phyloP scores from a whole-genome alignment of 2,797 vertebrate genomes.

The Valencia hispanica region DNA sequence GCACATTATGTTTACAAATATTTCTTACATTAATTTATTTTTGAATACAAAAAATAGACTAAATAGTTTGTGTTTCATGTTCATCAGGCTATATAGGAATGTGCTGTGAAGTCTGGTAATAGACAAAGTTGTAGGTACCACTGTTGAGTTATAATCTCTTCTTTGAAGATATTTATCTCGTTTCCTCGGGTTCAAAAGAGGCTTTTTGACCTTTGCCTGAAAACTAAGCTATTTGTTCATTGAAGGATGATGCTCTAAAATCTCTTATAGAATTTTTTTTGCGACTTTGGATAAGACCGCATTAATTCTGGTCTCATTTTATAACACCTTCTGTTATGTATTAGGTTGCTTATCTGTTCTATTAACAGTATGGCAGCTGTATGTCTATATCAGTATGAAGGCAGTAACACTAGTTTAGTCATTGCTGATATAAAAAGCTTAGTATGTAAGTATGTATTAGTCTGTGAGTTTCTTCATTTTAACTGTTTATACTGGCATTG shows the following conservation, averaged over 20 bases:
- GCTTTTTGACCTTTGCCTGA: conserved; percentile 19
- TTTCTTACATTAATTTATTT: not conserved
- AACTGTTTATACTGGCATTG: not conserved
- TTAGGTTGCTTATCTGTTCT: not conserved
- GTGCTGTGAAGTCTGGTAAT: not conserved
- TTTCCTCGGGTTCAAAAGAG: conserved; percentile 19
- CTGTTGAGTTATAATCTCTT: conserved; percentile 9
- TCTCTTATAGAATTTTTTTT: conserved; percentile 20
- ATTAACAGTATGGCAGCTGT: not conserved
- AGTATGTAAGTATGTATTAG: too few species aligned
- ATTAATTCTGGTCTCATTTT: not conserved
- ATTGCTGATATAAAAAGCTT: conserved; percentile 3
- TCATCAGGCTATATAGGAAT: conserved; percentile 3
- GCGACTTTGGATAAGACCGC: not conserved
- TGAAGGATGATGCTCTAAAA: conserved; percentile 40
- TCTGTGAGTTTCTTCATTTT: not conserved
- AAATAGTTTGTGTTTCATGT: not conserved
- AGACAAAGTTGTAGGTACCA: not conserved
- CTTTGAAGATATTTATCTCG: conserved; percentile 34
- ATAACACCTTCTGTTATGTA: not conserved
- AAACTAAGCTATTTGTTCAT: conserved; percentile 43
- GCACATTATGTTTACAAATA: not conserved
- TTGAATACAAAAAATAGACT: not conserved
- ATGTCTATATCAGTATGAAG: not conserved
- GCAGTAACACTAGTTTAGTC: not conserved